Base-by-base conservation (phyloP, 2,888 invertebrate genomes). In the Tipula confusa region DNA sequence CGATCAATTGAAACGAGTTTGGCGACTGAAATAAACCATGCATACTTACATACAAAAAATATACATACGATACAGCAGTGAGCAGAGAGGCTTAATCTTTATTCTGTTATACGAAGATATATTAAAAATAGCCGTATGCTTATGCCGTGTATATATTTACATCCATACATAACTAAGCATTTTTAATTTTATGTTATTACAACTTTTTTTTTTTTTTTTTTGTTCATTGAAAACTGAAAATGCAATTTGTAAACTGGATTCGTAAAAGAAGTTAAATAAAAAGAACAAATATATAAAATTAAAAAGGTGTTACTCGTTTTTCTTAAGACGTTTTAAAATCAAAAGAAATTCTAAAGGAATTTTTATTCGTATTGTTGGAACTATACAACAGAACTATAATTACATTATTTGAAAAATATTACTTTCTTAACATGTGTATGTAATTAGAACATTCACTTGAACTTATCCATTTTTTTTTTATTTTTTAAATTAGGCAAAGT, bases 171-270 rank as follows among this genome's bases (percentile, higher is more conserved):
- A 64, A 64, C 24, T 64, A 64, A 64, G 9, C 64, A 64, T 64
- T 64, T 64, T 24, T 64, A 64, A 64, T 64, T 64, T 64, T 64
- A 64, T 64, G 24, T 64, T 64, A 64, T 11, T 64, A 64, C 24
- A 43, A 64, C 64, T 64, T 64, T 64, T 24, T 38, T 36, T 36
- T 15, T 48, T 64, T 64, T 64, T 24, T 38, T 36, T 36, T 15
- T 48, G 48, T 64, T 64, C 64, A 64, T 64, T 64, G 64, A 64
- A 64, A 64, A 64, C 9, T 64, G 64, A 64, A 64, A 64, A 64
- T 64, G 64, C 64, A 64, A 64, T 64, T 64, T 64, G 64, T 64
- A 64, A 64, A 64, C 64, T 64, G 64, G 64, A 64, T 64, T 64
- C 24, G n/a, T n/a, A n/a, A 64, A 64, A 64, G 64, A 64, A 24